Percentiles rank a stretch among this genome's conserved stretches.
Conservation (phyloP, 2,888 invertebrate genomes). For the Lasioglossum lativentre region DNA sequence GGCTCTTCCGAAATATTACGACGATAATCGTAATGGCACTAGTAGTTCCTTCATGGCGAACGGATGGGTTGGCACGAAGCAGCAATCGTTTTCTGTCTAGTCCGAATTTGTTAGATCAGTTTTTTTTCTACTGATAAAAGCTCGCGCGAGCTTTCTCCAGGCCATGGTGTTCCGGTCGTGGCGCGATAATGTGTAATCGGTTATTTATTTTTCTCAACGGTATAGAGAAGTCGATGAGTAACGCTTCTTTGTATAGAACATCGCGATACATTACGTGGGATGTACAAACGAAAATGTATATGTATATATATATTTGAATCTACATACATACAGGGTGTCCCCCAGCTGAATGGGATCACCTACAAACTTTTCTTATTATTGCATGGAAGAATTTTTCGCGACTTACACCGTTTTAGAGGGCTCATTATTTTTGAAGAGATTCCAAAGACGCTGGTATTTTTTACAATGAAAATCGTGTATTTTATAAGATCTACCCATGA, state of each 20-base stretch:
- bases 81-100: constrained; percentile 77
- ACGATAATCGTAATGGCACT: constrained; percentile 67
- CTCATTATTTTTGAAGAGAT: neutral
- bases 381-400: neutral
- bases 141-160: constrained; percentile 57
- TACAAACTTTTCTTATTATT: neutral
- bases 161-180: constrained; percentile 12
- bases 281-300: constrained; percentile 22
- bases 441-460: neutral
- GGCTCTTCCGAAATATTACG: constrained; percentile 85
- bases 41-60: constrained; percentile 75
- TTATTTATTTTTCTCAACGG: constrained; percentile 28
- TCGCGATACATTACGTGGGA: neutral
- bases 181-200: constrained; percentile 4
- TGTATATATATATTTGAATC: neutral
- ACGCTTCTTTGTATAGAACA: neutral
- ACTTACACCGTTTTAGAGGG: neutral
- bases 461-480: neutral
- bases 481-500: neutral
- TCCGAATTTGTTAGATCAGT: constrained; percentile 58
- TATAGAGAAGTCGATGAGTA: neutral
- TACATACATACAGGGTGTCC: neutral
- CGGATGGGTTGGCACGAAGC: constrained; percentile 74
- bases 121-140: constrained; percentile 48
- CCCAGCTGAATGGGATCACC: neutral